Conservation (phyloP, 2,113 vertebrate genomes). For the Phodopus roborovskii region DNA sequence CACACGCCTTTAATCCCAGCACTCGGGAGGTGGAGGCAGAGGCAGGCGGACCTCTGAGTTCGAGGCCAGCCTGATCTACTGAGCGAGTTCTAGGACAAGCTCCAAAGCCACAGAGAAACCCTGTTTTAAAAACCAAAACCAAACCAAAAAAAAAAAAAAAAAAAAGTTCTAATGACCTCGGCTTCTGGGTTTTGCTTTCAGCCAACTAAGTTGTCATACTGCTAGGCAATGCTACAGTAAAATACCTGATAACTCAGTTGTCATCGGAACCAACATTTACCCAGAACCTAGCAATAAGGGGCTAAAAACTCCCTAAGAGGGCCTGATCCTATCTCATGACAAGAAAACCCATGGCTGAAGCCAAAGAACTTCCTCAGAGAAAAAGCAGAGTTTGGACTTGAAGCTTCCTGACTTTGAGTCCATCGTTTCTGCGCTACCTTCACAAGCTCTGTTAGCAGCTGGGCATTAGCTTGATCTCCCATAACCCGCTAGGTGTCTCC, state of each 20-base stretch:
- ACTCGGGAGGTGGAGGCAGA: too few relatives aligned
- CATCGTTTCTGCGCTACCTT: not conserved
- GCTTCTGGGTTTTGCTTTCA: not conserved
- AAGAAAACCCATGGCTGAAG: constrained; percentile 4
- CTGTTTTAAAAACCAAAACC: too few relatives aligned
- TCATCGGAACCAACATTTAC: not conserved
- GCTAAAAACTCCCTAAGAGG: not conserved
- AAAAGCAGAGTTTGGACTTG: not conserved
- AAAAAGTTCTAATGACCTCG: not conserved
- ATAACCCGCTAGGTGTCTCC: not conserved
- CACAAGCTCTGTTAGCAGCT: not conserved
- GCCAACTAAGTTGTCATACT: not conserved
- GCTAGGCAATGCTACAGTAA: not conserved
- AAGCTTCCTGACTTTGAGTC: not conserved
- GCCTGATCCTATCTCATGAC: not conserved
- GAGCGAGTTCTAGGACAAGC: too few relatives aligned
- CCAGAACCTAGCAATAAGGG: not conserved
- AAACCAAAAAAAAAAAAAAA: too few relatives aligned
- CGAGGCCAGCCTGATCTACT: too few relatives aligned
- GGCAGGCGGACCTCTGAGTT: too few relatives aligned
- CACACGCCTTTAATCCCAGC: too few relatives aligned
- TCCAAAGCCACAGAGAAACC: too few relatives aligned
- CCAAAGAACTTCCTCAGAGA: not conserved
- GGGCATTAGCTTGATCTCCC: not conserved
- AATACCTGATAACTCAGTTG: not conserved